Base-by-base conservation (phyloP, 2,888 invertebrate genomes). In the Noctua janthina region DNA sequence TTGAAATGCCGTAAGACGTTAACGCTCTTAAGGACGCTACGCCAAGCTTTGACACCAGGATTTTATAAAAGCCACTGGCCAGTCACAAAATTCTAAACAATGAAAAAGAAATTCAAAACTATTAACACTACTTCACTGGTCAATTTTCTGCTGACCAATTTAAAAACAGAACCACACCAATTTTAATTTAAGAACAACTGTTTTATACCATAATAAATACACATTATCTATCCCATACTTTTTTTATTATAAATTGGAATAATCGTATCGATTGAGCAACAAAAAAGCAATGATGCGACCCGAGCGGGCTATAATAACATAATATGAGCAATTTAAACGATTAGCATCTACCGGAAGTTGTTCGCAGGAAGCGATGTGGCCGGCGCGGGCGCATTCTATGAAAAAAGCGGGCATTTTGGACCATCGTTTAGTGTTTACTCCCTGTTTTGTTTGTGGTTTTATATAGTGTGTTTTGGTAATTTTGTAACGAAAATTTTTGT, bases 221-320 rank as follows among this genome's bases (percentile, higher is more conserved):
- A 84, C 74, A 82, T 88, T 89, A 89, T 87, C 82, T 86, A 88
- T 85, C 81, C 83, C 72, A 86, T 84, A 88, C 77, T 84, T 89
- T 87, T 66, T 68, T 68, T 68, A 84, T 85, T 85, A 82, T 83
- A 90, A 90, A 84, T 78, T 87, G 79, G 82, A 88, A 88, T 89
- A 88, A 89, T 88, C 79, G 88, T 75, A 78, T 84, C 82, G 84
- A 84, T 85, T 82, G 82, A 79, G 17, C 67, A 39, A 79, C 91
- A 92, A 94, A 95, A 94, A 94, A 88, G 92, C 94, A 94, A 96
- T 96, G 94, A 92, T 91, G 92, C 94, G 93, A 95, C 95, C 94
- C 91, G 79, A 80, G 73, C 91, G 92, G 91, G 93, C 93, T 92
- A 88, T 92, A 96, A 95, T 95, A 96, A 95, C 94, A 94, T 96